Conservation (phyloP, 2,888 invertebrate genomes). For the Corbicula japonica region DNA sequence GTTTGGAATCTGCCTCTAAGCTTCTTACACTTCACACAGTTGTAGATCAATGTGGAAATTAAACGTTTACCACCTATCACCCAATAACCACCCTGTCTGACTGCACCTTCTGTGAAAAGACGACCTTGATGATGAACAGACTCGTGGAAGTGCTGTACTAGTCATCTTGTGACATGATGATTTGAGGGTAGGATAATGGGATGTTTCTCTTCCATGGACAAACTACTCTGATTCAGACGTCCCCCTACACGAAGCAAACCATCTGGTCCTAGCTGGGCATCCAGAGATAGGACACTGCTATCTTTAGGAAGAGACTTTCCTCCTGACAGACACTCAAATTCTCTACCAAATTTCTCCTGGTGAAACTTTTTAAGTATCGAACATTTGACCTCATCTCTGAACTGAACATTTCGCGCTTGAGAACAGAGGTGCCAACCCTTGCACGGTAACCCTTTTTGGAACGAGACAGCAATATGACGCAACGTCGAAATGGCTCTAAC, state of each 20-base stretch:
- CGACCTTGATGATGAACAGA: conserved; percentile 37
- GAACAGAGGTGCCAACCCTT: background rate
- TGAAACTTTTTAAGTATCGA: conserved; percentile 13
- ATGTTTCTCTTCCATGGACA: conserved; percentile 17
- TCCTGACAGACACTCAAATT: conserved; percentile 2
- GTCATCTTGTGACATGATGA: conserved; percentile 5
- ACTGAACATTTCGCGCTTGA: background rate
- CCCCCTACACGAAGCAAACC: conserved; percentile 16
- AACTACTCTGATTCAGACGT: background rate
- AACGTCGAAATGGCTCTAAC: conserved; percentile 7
- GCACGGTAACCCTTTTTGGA: background rate
- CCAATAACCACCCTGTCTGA: conserved; percentile 53
- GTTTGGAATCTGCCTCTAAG: conserved; percentile 23
- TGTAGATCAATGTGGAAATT: conserved; percentile 41
- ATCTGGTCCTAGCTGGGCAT: background rate
- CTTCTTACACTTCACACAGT: conserved; percentile 48
- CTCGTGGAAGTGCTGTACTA: background rate
- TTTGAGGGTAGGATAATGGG: conserved; percentile 24
- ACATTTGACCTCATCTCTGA: background rate
- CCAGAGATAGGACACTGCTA: background rate
- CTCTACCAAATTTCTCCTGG: background rate
- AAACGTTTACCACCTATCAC: conserved; percentile 50
- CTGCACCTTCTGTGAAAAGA: conserved; percentile 38
- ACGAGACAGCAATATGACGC: background rate
- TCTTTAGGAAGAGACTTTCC: background rate